Evolutionary conservation across 2,113 vertebrate genomes (phyloP).

Genomic region (Melanotaenia duboulayi): DNA sequence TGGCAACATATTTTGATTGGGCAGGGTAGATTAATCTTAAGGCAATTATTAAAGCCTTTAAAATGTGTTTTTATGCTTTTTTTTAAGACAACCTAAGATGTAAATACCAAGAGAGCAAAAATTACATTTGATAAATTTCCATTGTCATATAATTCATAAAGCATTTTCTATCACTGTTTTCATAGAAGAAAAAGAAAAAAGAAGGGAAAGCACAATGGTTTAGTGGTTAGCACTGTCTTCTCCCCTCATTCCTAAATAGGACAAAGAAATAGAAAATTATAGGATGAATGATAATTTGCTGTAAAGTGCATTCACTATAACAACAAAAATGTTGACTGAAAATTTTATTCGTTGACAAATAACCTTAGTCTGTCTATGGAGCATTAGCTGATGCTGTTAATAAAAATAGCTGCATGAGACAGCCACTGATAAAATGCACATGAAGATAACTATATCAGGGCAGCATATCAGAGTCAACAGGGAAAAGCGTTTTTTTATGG

Average conservation of each 20-base stretch:
- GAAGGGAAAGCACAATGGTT: no score
- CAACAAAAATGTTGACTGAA: no score
- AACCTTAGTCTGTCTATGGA: not conserved
- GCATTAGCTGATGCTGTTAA: slow-evolving; percentile 29
- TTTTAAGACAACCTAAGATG: not conserved
- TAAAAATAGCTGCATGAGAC: slow-evolving; percentile 31
- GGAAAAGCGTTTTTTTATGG: slow-evolving; percentile 23
- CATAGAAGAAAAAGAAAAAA: no score
- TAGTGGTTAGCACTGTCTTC: not conserved
- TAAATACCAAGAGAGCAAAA: no score
- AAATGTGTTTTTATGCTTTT: not conserved
- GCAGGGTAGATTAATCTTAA: not conserved
- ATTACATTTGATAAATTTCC: no score
- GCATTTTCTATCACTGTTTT: no score
- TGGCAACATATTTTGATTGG: no score
- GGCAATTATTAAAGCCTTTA: not conserved
- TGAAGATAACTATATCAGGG: slow-evolving; percentile 17
- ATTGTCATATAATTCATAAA: no score
- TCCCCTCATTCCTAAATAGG: not conserved
- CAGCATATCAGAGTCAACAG: slow-evolving; percentile 27
- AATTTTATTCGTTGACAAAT: no score
- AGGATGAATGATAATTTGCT: not conserved
- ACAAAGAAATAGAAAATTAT: slow-evolving; percentile 5
- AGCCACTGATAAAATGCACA: slow-evolving; percentile 42
- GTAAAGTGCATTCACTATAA: no score